A percentile compares a stretch with the other conserved stretches of the same genome.
phyloP scores from a whole-genome alignment of 2,888 invertebrate genomes.

The Prionchulus punctatus region DNA sequence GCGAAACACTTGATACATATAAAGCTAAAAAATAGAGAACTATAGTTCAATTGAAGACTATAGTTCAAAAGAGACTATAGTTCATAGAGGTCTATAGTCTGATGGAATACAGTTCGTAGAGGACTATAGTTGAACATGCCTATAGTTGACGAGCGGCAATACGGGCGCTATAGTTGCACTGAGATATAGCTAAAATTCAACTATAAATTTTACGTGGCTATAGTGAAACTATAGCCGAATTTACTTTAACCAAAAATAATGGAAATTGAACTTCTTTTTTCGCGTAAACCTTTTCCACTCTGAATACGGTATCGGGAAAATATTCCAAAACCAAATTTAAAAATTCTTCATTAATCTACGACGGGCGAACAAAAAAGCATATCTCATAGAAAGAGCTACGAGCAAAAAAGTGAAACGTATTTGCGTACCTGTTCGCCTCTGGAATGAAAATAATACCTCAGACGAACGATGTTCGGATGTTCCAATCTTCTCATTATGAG shows the following conservation, averaged over 20 bases:
- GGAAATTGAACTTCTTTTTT: neutral
- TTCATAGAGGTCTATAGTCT: too few species aligned
- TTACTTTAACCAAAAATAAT: neutral
- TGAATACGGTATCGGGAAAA: neutral
- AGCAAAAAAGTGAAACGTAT: neutral
- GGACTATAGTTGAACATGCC: too few species aligned
- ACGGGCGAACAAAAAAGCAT: neutral
- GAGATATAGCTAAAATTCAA: too few species aligned
- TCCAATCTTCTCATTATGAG: conserved; percentile 98
- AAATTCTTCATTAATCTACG: neutral
- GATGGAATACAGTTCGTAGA: too few species aligned
- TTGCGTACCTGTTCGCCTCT: conserved; percentile 82
- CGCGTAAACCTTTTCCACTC: neutral
- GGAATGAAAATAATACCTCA: conserved; percentile 99
- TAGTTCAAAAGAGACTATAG: neutral
- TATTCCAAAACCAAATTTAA: conserved; percentile 3
- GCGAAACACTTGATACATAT: conserved; percentile 2
- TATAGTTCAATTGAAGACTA: neutral
- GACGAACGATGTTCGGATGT: conserved; percentile 98
- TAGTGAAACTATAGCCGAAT: neutral
- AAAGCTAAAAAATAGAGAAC: neutral
- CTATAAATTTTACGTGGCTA: neutral
- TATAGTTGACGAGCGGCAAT: too few species aligned
- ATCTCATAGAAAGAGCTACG: neutral
- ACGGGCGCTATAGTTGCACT: too few species aligned